phyloP scores from a whole-genome alignment of 2,797 vertebrate species.

The Chlorospingus flavigularis region DNA sequence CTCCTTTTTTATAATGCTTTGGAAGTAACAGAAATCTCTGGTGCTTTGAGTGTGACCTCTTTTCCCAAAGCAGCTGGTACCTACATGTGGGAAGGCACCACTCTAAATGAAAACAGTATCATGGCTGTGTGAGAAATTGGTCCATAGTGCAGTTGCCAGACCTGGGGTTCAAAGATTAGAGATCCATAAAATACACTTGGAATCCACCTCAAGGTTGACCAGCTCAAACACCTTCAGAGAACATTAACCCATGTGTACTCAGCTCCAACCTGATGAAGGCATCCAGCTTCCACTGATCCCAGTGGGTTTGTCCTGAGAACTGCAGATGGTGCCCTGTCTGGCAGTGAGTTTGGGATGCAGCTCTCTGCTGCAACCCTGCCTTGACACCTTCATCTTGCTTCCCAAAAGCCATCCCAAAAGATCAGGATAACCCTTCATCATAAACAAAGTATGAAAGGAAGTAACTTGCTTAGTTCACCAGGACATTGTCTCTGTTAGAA shows the following conservation, averaged over 20 bases:
- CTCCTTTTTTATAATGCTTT: neutral
- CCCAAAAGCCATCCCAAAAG: neutral
- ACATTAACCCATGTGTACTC: neutral
- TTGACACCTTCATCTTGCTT: neutral
- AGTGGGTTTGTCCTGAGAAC: neutral
- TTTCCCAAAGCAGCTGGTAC: neutral
- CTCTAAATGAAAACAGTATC: fast-evolving
- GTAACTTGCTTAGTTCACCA: neutral
- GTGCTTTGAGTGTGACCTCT: neutral
- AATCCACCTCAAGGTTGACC: neutral
- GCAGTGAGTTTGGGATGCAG: neutral
- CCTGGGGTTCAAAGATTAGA: neutral
- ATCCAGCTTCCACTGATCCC: fast-evolving
- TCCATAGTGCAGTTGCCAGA: neutral
- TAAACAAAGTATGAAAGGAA: neutral
- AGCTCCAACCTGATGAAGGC: neutral
- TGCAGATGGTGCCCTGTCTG: neutral
- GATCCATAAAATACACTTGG: neutral
- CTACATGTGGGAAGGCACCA: fast-evolving
- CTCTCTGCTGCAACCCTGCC: neutral
- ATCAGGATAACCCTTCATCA: neutral
- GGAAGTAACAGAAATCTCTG: neutral
- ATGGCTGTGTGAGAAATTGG: neutral
- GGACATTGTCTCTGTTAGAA: neutral
- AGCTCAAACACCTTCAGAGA: neutral